These are phyloP conservation scores for Nothoprocta perdicaria DNA, from an alignment of 2,113 vertebrate genomes.

Conservation along the genomic window DNA sequence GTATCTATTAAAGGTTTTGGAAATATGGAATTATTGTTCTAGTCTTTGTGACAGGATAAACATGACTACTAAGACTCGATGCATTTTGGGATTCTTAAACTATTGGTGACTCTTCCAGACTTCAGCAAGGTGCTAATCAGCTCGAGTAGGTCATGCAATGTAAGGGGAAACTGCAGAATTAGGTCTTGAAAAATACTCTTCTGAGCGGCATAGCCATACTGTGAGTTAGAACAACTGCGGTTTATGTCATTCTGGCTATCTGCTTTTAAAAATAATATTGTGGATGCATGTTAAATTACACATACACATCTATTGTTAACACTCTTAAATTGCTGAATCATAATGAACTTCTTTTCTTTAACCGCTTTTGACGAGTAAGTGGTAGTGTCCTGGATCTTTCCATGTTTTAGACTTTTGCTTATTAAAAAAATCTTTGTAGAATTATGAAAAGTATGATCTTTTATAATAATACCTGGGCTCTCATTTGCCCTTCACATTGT, in stretches of 20 bases:
- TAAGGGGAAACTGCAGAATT: neutral
- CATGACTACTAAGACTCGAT: neutral
- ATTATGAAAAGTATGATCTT: neutral
- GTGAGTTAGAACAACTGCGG: neutral
- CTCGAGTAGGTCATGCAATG: neutral
- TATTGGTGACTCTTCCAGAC: neutral
- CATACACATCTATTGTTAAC: neutral
- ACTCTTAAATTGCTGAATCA: neutral
- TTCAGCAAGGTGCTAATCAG: neutral
- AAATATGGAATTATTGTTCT: neutral
- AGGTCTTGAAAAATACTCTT: neutral
- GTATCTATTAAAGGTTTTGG: neutral
- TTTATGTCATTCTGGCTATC: neutral
- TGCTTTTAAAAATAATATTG: conserved; percentile 10
- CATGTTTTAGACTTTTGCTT: neutral
- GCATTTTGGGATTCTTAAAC: neutral
- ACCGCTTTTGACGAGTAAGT: neutral
- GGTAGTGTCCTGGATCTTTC: neutral
- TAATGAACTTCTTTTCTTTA: neutral
- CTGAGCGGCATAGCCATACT: neutral
- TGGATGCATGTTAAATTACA: neutral
- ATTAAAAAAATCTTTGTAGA: neutral
- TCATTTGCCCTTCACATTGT: neutral
- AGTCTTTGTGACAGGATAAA: neutral
- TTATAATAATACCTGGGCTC: neutral